A percentile compares a stretch with the other conserved stretches of the same genome.
These are phyloP conservation scores for Lerema accius DNA, from an alignment of 1,140 invertebrate species.

Conservation along the genomic window DNA sequence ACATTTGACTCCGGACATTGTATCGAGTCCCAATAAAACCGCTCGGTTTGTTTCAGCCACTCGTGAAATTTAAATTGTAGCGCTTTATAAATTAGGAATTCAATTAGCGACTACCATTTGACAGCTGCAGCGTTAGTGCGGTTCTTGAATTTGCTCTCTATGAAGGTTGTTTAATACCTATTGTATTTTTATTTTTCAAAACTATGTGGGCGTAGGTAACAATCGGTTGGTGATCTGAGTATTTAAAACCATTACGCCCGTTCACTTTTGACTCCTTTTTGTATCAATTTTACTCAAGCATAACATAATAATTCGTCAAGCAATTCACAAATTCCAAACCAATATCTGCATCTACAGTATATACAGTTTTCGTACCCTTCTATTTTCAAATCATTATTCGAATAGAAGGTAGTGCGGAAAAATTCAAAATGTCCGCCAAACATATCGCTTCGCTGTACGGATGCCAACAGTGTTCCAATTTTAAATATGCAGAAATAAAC, in stretches of 20 bases:
- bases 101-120: slow-evolving; percentile 1
- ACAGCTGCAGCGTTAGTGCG: too few relatives aligned
- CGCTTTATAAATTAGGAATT: slow-evolving; percentile 8
- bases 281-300: too few relatives aligned
- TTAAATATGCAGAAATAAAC: slow-evolving; percentile 32
- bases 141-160: too few relatives aligned
- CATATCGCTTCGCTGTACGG: slow-evolving; percentile 4
- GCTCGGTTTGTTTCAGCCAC: background rate
- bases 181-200: too few relatives aligned
- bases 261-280: too few relatives aligned
- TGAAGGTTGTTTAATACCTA: too few relatives aligned
- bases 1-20: slow-evolving; percentile 23
- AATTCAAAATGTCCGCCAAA: slow-evolving; percentile 25
- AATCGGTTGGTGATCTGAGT: too few relatives aligned
- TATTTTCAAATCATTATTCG: background rate
- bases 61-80: slow-evolving; percentile 21
- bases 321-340: too few relatives aligned
- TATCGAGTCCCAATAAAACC: slow-evolving; percentile 15
- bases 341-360: background rate
- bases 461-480: slow-evolving; percentile 13
- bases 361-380: background rate
- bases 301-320: too few relatives aligned
- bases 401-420: background rate
- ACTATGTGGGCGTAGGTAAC: too few relatives aligned
- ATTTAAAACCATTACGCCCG: too few relatives aligned